Conservation (phyloP, 2,888 invertebrate species). For the Callinectes sapidus region DNA sequence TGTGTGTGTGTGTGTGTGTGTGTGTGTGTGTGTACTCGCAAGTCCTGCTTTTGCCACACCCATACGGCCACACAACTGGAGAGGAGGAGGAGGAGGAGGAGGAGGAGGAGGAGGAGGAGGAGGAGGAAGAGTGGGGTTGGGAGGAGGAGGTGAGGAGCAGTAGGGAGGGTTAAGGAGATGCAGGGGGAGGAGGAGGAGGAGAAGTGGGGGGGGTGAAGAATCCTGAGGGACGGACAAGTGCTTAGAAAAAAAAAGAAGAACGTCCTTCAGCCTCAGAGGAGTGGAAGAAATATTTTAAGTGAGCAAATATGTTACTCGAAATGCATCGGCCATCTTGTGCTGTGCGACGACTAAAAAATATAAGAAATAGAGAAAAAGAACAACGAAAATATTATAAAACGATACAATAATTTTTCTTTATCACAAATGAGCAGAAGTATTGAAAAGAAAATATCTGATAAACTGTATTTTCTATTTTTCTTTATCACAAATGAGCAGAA, state of each 20-base stretch:
- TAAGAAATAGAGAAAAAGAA: background rate
- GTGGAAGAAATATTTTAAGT: conserved; percentile 24
- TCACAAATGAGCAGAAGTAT: too few species aligned
- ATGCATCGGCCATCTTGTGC: background rate
- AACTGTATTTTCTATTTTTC: too few species aligned
- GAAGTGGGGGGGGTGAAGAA: background rate
- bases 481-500: too few species aligned
- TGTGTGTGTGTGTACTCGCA: conserved; percentile 9
- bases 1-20: conserved; percentile 32
- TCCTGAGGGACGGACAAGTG: background rate
- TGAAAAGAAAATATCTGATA: too few species aligned
- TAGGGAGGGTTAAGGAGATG: background rate
- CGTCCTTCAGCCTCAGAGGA: background rate
- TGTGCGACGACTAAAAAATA: background rate
- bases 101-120: background rate
- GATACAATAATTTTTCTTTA: too few species aligned
- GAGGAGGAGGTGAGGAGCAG: background rate
- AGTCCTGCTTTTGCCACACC: conserved; percentile 16
- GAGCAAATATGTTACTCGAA: background rate
- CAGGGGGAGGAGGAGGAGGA: background rate
- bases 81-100: background rate
- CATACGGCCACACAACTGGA: background rate
- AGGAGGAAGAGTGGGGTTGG: background rate
- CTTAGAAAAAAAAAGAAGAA: conserved; percentile 3
- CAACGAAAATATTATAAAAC: too few species aligned